Evolutionary conservation across 2,797 vertebrate genomes (phyloP).

Genomic region (Avahi laniger): DNA sequence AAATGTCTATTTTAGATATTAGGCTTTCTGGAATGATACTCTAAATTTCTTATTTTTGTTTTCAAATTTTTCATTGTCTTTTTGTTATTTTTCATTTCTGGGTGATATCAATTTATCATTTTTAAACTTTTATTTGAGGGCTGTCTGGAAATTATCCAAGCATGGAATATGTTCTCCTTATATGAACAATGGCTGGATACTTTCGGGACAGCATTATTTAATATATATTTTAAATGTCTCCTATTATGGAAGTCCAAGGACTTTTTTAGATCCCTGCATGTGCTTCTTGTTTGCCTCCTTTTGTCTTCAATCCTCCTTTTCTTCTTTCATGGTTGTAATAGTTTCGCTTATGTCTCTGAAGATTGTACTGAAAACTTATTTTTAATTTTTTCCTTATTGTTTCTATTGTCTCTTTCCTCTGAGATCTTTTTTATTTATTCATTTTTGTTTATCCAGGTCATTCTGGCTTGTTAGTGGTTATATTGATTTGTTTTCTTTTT

Average conservation of each 20-base stretch:
- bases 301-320: neutral
- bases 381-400: neutral
- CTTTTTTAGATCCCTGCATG: neutral
- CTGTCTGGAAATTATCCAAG: no score
- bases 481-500: neutral
- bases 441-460: neutral
- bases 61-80: neutral
- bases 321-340: neutral
- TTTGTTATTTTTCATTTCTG: neutral
- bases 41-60: neutral
- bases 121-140: neutral
- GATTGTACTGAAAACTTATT: neutral
- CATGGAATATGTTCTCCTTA: no score
- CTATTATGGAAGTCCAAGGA: neutral
- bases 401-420: neutral
- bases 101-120: neutral
- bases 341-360: neutral
- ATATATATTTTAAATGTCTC: neutral
- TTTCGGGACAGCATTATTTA: no score
- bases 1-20: neutral
- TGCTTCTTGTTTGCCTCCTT: neutral
- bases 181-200: no score
- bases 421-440: neutral
- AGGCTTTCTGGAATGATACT: neutral
- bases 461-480: neutral